Evolutionary conservation across 1,140 invertebrate species (phyloP).

Genomic region (Diplogasteroides magnus): DNA sequence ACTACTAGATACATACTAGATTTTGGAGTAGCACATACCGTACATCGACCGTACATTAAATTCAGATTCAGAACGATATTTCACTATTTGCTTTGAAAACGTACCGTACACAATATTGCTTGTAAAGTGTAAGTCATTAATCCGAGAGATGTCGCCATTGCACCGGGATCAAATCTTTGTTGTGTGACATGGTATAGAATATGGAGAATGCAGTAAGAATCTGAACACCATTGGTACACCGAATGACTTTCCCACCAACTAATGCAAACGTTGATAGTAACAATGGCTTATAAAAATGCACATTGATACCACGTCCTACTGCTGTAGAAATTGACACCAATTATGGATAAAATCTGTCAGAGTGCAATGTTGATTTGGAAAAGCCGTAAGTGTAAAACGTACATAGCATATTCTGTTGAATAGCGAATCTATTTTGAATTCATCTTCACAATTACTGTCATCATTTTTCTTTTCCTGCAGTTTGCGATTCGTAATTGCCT

Average conservation of each 20-base stretch:
- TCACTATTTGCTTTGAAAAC: not conserved
- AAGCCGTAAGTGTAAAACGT: not conserved
- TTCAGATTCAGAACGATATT: too few species aligned
- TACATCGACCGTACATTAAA: too few species aligned
- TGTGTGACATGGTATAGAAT: not conserved
- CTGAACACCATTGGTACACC: not conserved
- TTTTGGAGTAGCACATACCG: too few species aligned
- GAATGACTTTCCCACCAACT: not conserved
- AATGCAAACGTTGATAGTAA: not conserved
- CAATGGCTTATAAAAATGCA: too few species aligned
- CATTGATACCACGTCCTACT: too few species aligned
- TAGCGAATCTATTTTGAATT: not conserved
- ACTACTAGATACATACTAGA: too few species aligned
- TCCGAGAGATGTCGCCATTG: not conserved
- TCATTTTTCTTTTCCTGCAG: not conserved
- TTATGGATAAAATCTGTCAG: not conserved
- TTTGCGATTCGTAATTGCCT: not conserved
- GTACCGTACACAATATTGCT: not conserved
- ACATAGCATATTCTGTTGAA: not conserved
- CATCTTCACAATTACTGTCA: not conserved
- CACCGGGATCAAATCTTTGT: not conserved
- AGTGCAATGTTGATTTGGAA: not conserved
- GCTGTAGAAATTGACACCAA: not conserved
- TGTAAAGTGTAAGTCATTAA: not conserved
- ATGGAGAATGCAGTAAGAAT: not conserved